Evolutionary conservation across 2,113 vertebrate species (phyloP).

Genomic region (Paramormyrops kingsleyae): DNA sequence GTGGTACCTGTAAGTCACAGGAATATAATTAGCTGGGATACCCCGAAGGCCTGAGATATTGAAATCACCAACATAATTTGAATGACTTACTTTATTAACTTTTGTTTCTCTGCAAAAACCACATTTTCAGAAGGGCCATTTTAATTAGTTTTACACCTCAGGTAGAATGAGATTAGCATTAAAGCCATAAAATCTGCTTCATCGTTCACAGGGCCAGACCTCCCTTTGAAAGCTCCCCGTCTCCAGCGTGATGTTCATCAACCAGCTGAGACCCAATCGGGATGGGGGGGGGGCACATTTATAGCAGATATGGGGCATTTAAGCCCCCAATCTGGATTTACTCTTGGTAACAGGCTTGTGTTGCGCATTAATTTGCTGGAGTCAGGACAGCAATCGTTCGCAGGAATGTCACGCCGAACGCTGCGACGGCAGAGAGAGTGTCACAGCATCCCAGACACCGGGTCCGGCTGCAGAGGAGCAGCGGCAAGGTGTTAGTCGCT

Average conservation of each 20-base stretch:
- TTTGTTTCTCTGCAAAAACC: slow-evolving; percentile 13
- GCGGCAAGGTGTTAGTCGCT: neutral
- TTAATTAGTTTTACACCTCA: neutral
- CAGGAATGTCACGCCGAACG: neutral
- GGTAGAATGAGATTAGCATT: slow-evolving; percentile 10
- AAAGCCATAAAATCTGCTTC: neutral
- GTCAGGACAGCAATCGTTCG: neutral
- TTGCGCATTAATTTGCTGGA: neutral
- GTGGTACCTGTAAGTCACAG: slow-evolving; percentile 6
- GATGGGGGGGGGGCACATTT: neutral
- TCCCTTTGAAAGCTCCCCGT: neutral
- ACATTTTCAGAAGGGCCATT: slow-evolving; percentile 10
- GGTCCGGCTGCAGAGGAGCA: neutral
- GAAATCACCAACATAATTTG: slow-evolving; percentile 8
- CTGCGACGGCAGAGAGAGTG: neutral
- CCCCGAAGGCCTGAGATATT: slow-evolving; percentile 9
- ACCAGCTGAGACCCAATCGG: neutral
- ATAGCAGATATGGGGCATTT: neutral
- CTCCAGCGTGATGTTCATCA: neutral
- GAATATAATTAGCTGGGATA: neutral
- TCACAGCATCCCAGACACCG: neutral
- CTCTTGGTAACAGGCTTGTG: neutral
- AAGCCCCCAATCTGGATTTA: neutral
- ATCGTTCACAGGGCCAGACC: neutral
- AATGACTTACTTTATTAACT: slow-evolving; percentile 18